Evolutionary conservation across 2,888 invertebrate genomes (phyloP).

Genomic region (Venusia cambrica): DNA sequence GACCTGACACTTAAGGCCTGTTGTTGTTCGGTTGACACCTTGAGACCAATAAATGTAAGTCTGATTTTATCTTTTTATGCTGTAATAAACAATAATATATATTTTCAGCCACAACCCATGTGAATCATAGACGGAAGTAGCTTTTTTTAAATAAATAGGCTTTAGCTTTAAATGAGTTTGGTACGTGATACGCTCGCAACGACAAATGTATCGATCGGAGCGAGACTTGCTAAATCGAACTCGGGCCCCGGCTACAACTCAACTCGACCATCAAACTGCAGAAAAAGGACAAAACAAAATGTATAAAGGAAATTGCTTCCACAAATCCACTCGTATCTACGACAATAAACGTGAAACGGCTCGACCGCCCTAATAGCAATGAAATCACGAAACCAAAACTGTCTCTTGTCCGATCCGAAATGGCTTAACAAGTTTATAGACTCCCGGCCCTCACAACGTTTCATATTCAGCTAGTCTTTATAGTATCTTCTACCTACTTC

Average conservation of each 20-base stretch:
- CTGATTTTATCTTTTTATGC: too few species aligned
- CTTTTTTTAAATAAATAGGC: slow-evolving; percentile 42
- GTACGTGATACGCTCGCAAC: slow-evolving; percentile 67
- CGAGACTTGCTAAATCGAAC: slow-evolving; percentile 72
- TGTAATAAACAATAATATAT: slow-evolving; percentile 4
- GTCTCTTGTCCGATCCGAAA: slow-evolving; percentile 58
- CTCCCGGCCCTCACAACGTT: slow-evolving; percentile 40
- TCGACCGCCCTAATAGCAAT: slow-evolving; percentile 78
- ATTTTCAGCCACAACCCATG: slow-evolving; percentile 8
- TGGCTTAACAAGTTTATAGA: slow-evolving; percentile 58
- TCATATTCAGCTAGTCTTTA: slow-evolving; percentile 26
- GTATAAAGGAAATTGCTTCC: slow-evolving; percentile 82
- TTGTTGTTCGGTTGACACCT: too few species aligned
- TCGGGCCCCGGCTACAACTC: slow-evolving; percentile 67
- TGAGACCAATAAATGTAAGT: too few species aligned
- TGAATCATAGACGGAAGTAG: slow-evolving; percentile 27
- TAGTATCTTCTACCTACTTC: too few species aligned
- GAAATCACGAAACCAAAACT: slow-evolving; percentile 81
- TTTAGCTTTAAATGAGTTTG: slow-evolving; percentile 70
- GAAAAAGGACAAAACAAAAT: slow-evolving; percentile 81
- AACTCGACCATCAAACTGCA: slow-evolving; percentile 77
- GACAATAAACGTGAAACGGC: slow-evolving; percentile 77
- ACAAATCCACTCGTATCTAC: slow-evolving; percentile 81
- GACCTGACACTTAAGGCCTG: too few species aligned
- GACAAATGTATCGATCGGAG: slow-evolving; percentile 64